Conservation (phyloP, 2,113 vertebrate species). For the Percopsis transmontana region DNA sequence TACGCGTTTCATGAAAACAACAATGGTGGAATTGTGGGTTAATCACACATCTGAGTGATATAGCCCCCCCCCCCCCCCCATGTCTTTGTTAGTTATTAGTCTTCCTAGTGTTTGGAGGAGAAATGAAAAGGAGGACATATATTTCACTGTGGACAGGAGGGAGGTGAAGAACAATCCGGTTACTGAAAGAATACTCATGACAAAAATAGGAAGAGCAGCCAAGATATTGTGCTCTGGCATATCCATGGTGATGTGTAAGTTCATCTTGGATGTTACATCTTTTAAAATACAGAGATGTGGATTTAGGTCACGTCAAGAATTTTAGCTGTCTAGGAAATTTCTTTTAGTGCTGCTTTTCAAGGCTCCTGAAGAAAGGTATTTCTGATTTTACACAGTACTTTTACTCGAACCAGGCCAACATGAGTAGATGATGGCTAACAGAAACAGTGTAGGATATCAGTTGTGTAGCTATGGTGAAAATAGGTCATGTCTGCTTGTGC, state of each 20-base stretch:
- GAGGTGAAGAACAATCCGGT: conserved; percentile 55
- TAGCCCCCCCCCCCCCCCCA: conserved; percentile 1
- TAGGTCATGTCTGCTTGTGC: background rate
- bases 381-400: conserved; percentile 8
- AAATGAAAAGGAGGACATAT: conserved; percentile 42
- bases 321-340: conserved; percentile 38
- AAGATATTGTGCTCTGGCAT: conserved; percentile 40
- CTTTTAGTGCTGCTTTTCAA: conserved; percentile 30
- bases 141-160: conserved; percentile 49
- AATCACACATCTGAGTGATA: conserved; percentile 43
- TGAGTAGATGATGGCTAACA: conserved; percentile 8
- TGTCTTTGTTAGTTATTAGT: conserved; percentile 41
- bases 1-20: conserved; percentile 22
- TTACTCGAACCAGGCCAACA: conserved; percentile 1
- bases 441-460: conserved; percentile 8
- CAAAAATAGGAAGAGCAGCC: conserved; percentile 56
- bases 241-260: conserved; percentile 38
- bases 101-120: conserved; percentile 29
- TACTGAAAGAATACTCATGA: conserved; percentile 48
- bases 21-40: conserved; percentile 42
- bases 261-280: conserved; percentile 61
- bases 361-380: conserved; percentile 24
- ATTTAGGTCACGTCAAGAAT: conserved; percentile 55
- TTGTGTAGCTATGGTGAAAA: background rate
- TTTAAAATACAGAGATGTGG: conserved; percentile 46